Conservation (phyloP, 2,113 vertebrate genomes). For the Apodemus sylvaticus region DNA sequence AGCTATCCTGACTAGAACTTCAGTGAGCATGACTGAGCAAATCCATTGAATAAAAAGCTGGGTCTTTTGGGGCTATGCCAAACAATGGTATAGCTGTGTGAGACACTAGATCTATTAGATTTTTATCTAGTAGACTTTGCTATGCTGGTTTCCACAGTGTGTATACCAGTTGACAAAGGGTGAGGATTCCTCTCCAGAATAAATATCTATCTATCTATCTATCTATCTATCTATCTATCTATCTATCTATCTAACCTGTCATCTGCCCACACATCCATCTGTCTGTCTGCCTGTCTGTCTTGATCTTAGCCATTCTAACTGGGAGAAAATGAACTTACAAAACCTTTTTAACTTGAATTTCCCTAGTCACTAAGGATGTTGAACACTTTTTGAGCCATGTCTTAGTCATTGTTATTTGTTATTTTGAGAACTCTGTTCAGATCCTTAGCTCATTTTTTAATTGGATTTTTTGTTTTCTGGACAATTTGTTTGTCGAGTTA, state of each 20-base stretch:
- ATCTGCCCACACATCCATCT: no score
- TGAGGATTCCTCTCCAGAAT: background rate
- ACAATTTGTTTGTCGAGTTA: background rate
- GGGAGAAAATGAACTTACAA: background rate
- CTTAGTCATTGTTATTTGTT: background rate
- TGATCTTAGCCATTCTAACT: background rate
- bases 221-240: background rate
- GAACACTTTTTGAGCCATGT: background rate
- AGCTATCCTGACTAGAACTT: background rate
- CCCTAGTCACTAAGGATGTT: background rate
- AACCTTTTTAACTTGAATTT: background rate
- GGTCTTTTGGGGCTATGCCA: background rate
- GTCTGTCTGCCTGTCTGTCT: background rate
- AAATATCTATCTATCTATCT: background rate
- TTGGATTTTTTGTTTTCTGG: background rate
- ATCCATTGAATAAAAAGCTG: background rate
- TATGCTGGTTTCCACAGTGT: background rate
- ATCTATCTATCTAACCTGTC: background rate
- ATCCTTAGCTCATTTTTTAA: background rate
- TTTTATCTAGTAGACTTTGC: background rate
- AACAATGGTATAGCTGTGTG: background rate
- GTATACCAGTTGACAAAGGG: background rate
- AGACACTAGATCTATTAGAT: background rate
- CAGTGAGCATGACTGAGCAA: background rate
- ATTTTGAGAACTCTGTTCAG: background rate